Conservation (phyloP, 2,797 vertebrate species). For the Denticeps clupeoides region DNA sequence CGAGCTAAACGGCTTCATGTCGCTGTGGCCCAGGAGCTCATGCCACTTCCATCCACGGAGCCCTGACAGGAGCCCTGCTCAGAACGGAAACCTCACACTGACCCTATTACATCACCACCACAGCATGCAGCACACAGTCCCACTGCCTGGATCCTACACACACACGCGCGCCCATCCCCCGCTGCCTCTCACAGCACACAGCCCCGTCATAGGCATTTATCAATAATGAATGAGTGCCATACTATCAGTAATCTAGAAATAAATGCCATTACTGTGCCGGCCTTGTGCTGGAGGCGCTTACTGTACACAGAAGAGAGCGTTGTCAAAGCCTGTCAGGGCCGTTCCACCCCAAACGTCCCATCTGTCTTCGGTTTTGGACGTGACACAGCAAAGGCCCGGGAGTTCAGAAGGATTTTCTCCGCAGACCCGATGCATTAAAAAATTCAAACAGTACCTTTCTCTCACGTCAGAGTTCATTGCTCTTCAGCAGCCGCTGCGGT, state of each 20-base stretch:
- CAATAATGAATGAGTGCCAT: too few species aligned
- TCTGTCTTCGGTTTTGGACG: neutral
- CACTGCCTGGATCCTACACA: neutral
- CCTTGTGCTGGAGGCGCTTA: too few species aligned
- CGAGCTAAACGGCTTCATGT: constrained; percentile 24
- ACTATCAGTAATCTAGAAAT: constrained; percentile 24
- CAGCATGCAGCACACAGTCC: neutral
- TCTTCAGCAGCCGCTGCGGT: constrained; percentile 38
- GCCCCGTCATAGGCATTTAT: too few species aligned
- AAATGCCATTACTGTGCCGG: too few species aligned
- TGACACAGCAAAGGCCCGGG: neutral
- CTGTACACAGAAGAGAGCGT: too few species aligned
- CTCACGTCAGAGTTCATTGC: constrained; percentile 32
- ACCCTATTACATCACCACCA: constrained; percentile 23
- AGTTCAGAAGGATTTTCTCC: constrained; percentile 6
- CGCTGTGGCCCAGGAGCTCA: constrained; percentile 8
- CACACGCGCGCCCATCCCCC: neutral
- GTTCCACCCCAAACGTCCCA: neutral
- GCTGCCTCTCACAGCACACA: neutral
- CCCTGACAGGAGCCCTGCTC: constrained; percentile 37
- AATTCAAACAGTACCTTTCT: constrained; percentile 27
- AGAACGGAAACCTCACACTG: constrained; percentile 35
- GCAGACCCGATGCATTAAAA: constrained; percentile 18
- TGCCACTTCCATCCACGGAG: constrained; percentile 25
- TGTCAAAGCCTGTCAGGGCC: neutral